Evolutionary conservation across 2,797 vertebrate species (phyloP).

Genomic region (Pristis pectinata): DNA sequence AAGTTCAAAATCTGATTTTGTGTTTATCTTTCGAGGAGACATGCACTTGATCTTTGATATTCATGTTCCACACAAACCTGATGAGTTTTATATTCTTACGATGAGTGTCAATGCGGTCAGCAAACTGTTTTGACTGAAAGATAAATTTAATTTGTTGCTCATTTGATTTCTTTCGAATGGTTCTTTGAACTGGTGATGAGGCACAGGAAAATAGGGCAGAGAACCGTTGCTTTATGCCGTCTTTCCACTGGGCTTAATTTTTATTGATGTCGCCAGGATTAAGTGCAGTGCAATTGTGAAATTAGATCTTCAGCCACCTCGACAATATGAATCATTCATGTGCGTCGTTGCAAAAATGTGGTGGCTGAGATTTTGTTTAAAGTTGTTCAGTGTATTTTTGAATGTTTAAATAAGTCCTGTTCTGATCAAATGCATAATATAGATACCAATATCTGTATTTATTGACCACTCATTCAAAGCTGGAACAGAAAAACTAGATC

Average conservation of each 20-base stretch:
- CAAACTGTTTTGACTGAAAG: neutral
- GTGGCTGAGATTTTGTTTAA: neutral
- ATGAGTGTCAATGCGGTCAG: neutral
- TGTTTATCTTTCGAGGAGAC: neutral
- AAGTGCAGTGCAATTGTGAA: neutral
- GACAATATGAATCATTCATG: neutral
- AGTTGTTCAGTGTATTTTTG: neutral
- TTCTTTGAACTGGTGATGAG: neutral
- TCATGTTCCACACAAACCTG: neutral
- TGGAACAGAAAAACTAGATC: neutral
- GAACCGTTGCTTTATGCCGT: neutral
- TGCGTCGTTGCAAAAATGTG: neutral
- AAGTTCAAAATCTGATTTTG: neutral
- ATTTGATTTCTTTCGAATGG: neutral
- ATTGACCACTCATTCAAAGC: neutral
- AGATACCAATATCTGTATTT: neutral
- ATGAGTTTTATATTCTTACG: neutral
- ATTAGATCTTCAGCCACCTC: neutral
- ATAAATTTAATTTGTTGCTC: neutral
- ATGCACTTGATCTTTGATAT: neutral
- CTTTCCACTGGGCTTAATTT: neutral
- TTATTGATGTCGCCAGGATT: constrained; percentile 15
- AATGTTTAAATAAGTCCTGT: neutral
- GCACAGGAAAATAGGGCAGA: neutral
- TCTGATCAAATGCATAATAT: neutral